Evolutionary conservation across 2,888 invertebrate genomes (phyloP).

Genomic region (Erannis defoliaria): DNA sequence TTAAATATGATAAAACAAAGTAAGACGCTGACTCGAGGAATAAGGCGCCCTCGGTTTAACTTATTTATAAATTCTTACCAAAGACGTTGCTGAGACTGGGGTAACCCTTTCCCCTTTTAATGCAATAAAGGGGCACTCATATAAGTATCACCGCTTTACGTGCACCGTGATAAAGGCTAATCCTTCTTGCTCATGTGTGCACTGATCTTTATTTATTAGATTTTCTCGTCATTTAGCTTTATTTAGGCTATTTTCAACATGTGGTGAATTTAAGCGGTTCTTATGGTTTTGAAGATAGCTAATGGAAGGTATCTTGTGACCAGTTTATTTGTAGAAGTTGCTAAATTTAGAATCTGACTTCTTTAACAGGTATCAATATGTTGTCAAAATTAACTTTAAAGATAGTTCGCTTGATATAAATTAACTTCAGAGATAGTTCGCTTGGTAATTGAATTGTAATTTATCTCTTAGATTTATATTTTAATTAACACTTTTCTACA

Average conservation of each 20-base stretch:
- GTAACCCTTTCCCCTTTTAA: conserved; percentile 81
- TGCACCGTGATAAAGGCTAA: conserved; percentile 81
- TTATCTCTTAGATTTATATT: no score
- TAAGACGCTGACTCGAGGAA: conserved; percentile 78
- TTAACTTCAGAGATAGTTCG: no score
- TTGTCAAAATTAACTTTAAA: no score
- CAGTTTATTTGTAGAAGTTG: no score
- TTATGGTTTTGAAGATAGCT: no score
- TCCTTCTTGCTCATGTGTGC: conserved; percentile 69
- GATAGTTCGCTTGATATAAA: no score
- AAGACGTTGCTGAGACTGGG: conserved; percentile 66
- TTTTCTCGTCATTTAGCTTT: conserved; percentile 58
- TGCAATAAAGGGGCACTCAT: conserved; percentile 86
- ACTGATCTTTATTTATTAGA: conserved; percentile 77
- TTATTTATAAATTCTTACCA: conserved; percentile 85
- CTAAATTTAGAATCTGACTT: no score
- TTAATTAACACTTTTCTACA: no score
- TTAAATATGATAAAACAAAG: conserved; percentile 87
- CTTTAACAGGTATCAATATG: no score
- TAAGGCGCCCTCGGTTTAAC: conserved; percentile 77
- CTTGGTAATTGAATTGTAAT: no score
- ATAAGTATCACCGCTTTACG: conserved; percentile 83
- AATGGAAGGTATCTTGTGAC: no score
- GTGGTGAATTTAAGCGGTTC: no score
- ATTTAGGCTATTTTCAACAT: conserved; percentile 19